Evolutionary conservation across 2,888 invertebrate genomes (phyloP), one percentile per base, ranked within the genome.

Genomic region (Athetis lepigone): DNA sequence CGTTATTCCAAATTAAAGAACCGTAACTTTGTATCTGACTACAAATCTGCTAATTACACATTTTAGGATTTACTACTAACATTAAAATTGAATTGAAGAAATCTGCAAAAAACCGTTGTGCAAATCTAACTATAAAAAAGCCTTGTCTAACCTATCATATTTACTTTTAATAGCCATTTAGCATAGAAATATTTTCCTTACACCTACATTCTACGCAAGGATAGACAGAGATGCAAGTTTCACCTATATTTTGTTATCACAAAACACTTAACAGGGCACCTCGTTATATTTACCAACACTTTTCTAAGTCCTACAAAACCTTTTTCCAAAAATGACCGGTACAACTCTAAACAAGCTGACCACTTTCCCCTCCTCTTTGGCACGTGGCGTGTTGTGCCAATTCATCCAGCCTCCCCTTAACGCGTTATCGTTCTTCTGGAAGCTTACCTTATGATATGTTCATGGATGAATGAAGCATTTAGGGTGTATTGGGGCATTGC

Each of bases 361-460:
- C 70, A 49, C 23, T 27, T 56, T 29, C 29, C 46, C 23, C 40
- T 33, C 25, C 46, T 29, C 33, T 50, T 50, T 51, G 23, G 18
- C 61, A 40, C 52, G 43, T 40, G 36, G 43, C 65, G 29, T 51
- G n/a, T 36, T 9, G 42, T 58, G 40, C 64, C 71, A 56, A 54
- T 63, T 49, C 52, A 29, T 36, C 70, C 70, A 37, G 50, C 19
- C 27, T 52, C 64, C 76, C 72, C 52, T 70, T 39, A 2, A 70
- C 49, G 45, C 56, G 40, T 75, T 63, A 63, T 40, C 56, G 7
- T 39, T 70, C 51, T 40, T 56, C 47, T 70, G 62, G 40, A 70
- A 63, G 64, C 52, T 23, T 57, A 71, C 70, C 75, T 42, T 70
- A 70, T 75, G 70, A 70, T 70, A 71, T 70, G 56, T 75, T 71